Evolutionary conservation across 53 echinoderm and acorn worm genomes (phyloP), one percentile per base, ranked within the genome.

Genomic region (Henricia sp.): DNA sequence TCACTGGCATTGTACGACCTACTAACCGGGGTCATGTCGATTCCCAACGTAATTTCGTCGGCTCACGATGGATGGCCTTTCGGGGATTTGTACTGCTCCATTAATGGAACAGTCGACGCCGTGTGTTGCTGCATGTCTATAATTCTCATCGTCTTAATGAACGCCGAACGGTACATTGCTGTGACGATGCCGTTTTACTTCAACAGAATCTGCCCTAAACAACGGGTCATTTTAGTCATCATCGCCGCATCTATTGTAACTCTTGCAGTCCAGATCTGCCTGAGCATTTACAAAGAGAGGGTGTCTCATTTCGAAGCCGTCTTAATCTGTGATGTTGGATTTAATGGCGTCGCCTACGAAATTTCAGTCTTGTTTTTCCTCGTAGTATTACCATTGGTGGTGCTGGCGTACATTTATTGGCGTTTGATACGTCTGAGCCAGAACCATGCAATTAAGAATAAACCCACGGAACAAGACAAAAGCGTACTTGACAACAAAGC

Each of bases 111-210:
- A 13, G 27, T 80, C 4, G 80, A 80, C 27, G 80, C 80, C 30
- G 50, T 64, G 0, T 80, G 65, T 12, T 80, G 80, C 21, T 43
- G 80, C 14, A 80, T 80, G 80, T 80, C 80, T 3, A 80, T 80
- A 44, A 57, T 46, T 9, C 80, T 80, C 4, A 80, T 80, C 10
- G 80, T 80, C 17, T 10, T 62, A 0, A 80, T 80, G 80, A 80
- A 80, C 35, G 80, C 48, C 6, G 80, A 80, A 64, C 27, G 80
- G 34, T 80, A 80, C 63, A 64, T 80, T 32, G 80, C 80, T 1
- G 80, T 80, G 39, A 80, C 80, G 3, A 63, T 80, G 80, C 80
- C 80, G 6, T 80, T 80, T 16, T 30, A 38, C n/a, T 80, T 80
- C 50, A 17, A 29, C 0, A 64, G 0, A 11, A 38, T 80, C 64